A percentile compares a stretch with the other conserved stretches of the same genome.
Conservation (phyloP, 2,113 vertebrate species). For the Lanius ludovicianus region DNA sequence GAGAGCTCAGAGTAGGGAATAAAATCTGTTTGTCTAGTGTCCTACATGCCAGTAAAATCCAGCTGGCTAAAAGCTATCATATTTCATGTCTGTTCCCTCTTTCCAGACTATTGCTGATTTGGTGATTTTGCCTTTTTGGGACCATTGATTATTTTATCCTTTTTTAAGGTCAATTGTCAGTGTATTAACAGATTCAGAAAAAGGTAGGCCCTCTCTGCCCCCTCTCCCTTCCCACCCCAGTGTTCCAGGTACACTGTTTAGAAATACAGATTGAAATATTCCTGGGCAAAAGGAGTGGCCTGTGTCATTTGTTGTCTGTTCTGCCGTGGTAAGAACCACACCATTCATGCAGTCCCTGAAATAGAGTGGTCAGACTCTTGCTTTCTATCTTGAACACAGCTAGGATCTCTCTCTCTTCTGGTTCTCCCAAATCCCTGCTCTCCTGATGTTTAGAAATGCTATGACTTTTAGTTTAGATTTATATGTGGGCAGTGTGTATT, state of each 20-base stretch:
- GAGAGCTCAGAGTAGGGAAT: neutral
- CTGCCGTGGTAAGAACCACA: neutral
- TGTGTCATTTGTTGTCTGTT: neutral
- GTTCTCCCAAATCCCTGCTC: neutral
- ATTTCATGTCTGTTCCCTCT: neutral
- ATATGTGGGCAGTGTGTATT: neutral
- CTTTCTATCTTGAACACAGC: neutral
- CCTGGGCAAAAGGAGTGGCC: neutral
- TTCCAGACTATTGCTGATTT: neutral
- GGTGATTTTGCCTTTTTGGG: neutral
- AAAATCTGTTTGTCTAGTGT: neutral
- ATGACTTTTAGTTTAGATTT: neutral
- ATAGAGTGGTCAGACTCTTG: neutral
- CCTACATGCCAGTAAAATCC: neutral
- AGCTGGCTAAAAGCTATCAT: neutral
- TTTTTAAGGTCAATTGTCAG: neutral
- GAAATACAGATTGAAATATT: neutral
- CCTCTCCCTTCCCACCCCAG: fast-evolving
- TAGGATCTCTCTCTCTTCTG: neutral
- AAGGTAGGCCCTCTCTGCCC: neutral
- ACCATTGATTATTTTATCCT: neutral
- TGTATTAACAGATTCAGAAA: neutral
- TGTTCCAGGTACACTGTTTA: neutral
- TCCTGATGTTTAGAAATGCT: neutral
- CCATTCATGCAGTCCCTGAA: neutral